Evolutionary conservation across 2,888 invertebrate genomes (phyloP).

Genomic region (Thecocarcelia acutangulata): DNA sequence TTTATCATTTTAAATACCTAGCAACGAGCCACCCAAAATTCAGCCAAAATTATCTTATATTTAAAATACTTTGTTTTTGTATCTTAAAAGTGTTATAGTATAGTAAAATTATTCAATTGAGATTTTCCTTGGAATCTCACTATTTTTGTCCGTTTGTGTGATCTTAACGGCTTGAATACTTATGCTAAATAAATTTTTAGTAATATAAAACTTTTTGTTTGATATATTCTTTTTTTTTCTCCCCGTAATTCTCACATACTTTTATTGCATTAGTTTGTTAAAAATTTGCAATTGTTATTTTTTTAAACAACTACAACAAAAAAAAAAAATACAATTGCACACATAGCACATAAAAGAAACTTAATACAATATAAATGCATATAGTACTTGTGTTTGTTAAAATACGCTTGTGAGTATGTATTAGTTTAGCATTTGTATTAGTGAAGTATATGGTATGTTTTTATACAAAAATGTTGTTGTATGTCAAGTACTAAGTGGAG

Average conservation of each 20-base stretch:
- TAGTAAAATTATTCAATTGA: too few species aligned
- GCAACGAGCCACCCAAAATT: too few species aligned
- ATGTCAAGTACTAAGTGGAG: conserved; percentile 60
- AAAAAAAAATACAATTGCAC: conserved; percentile 35
- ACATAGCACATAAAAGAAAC: conserved; percentile 7
- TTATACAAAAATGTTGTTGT: conserved; percentile 41
- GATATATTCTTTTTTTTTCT: conserved; percentile 13
- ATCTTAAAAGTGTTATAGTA: too few species aligned
- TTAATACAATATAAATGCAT: conserved; percentile 26
- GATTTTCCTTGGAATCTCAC: too few species aligned
- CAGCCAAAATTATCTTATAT: too few species aligned
- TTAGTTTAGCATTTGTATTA: conserved; percentile 12
- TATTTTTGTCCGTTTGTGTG: conserved; percentile 11
- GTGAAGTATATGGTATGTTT: conserved; percentile 25
- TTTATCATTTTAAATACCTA: too few species aligned
- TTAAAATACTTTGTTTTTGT: too few species aligned
- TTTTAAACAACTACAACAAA: conserved; percentile 3
- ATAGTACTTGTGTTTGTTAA: neutral
- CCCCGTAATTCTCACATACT: conserved; percentile 59
- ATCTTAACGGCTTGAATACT: neutral
- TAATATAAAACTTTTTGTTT: conserved; percentile 9
- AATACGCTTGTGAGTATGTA: conserved; percentile 2
- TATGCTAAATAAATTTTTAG: conserved; percentile 31
- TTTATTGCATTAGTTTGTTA: conserved; percentile 67
- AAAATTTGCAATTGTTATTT: conserved; percentile 63